Percentiles rank a stretch among this genome's conserved stretches.
phyloP scores from a whole-genome alignment of 2,888 invertebrate species.

The Torymus aiolomorphi region DNA sequence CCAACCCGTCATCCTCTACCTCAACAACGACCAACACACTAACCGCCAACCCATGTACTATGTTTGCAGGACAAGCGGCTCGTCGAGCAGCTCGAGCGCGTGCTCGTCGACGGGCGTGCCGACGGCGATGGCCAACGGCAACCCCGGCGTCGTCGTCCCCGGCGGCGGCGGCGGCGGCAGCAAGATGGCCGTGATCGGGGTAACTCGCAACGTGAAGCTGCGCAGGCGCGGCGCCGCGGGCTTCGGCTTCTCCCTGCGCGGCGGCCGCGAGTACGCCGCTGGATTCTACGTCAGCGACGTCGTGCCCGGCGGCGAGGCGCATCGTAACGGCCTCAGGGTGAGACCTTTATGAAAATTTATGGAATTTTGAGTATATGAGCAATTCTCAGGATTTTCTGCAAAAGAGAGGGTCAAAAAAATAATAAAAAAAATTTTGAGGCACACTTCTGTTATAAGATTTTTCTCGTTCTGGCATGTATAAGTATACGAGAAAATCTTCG shows the following conservation, averaged over 20 bases:
- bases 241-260: constrained; percentile 89
- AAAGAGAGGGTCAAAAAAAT: too few species aligned
- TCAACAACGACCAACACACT: too few species aligned
- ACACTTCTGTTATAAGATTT: too few species aligned
- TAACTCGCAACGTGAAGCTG: constrained; percentile 79
- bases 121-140: constrained; percentile 65
- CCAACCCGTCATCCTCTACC: too few species aligned
- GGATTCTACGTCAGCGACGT: constrained; percentile 95
- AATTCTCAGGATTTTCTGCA: too few species aligned
- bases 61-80: constrained; percentile 66
- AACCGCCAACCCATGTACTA: neutral
- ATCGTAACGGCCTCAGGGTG: constrained; percentile 90
- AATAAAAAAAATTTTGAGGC: too few species aligned
- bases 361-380: too few species aligned
- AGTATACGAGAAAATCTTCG: too few species aligned
- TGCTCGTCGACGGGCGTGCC: constrained; percentile 65
- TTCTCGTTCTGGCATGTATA: too few species aligned
- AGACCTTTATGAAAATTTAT: constrained; percentile 64
- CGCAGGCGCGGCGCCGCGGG: constrained; percentile 80
- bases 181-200: constrained; percentile 79
- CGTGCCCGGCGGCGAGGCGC: constrained; percentile 91
- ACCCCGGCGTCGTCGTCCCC: constrained; percentile 65
- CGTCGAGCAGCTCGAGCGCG: constrained; percentile 69
- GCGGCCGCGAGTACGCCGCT: constrained; percentile 92
- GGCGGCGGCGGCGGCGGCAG: constrained; percentile 73